Conservation (phyloP, 2,797 vertebrate genomes). For the Typhlichthys eigenmanni region DNA sequence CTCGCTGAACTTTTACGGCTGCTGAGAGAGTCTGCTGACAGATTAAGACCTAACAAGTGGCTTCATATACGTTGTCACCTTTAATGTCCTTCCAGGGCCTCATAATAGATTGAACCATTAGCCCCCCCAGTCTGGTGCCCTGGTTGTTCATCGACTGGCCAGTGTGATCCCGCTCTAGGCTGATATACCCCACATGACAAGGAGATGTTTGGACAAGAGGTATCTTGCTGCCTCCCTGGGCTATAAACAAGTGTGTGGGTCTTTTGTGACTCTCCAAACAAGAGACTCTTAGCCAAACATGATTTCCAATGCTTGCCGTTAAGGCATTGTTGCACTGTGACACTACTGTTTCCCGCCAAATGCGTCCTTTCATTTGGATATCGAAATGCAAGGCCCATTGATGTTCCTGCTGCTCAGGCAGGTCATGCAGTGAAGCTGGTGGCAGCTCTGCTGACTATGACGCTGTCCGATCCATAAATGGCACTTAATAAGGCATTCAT, state of each 20-base stretch:
- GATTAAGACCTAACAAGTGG: conserved; percentile 66
- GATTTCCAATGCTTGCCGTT: too few relatives aligned
- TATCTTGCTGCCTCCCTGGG: background rate
- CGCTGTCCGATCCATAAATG: too few relatives aligned
- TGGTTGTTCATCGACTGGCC: conserved; percentile 35
- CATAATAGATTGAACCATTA: conserved; percentile 51
- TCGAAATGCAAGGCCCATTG: too few relatives aligned
- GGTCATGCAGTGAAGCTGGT: too few relatives aligned
- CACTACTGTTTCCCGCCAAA: too few relatives aligned
- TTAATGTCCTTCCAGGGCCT: conserved; percentile 55
- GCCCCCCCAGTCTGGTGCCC: conserved; percentile 47
- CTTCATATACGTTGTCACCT: conserved; percentile 59
- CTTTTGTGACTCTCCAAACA: background rate
- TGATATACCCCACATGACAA: conserved; percentile 1
- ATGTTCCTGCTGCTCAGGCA: too few relatives aligned
- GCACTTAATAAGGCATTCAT: too few relatives aligned
- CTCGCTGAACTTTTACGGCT: conserved; percentile 60
- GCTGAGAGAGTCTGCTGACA: conserved; percentile 50
- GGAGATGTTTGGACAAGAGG: background rate
- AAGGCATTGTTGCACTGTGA: too few relatives aligned
- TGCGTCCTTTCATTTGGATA: too few relatives aligned
- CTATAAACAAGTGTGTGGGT: background rate
- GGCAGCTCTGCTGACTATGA: too few relatives aligned
- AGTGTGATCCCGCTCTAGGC: conserved; percentile 5
- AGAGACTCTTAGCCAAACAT: too few relatives aligned